Conservation (phyloP, 2,113 vertebrate genomes). For the Taurulus bubalis region DNA sequence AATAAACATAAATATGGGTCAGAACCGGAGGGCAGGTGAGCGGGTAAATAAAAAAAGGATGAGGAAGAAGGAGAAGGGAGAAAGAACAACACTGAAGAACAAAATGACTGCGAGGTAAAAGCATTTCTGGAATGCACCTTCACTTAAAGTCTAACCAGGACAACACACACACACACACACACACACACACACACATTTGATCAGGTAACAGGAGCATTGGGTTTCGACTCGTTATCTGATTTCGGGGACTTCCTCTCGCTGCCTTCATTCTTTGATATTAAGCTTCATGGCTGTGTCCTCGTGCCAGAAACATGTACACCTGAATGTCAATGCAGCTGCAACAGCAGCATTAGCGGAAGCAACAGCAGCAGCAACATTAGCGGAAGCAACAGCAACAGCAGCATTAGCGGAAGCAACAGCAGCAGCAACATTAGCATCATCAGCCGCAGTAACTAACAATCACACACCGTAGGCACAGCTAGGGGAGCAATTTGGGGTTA, state of each 20-base stretch:
- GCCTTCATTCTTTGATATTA: conserved; percentile 60
- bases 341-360: too few relatives aligned
- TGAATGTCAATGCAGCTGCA: not conserved
- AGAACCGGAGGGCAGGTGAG: conserved; percentile 21
- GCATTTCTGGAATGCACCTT: conserved; percentile 72
- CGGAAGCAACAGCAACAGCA: too few relatives aligned
- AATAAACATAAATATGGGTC: conserved; percentile 6
- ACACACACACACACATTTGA: conserved; percentile 51
- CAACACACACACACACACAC: conserved; percentile 8
- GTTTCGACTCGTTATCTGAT: conserved; percentile 70
- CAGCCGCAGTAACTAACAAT: too few relatives aligned
- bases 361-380: too few relatives aligned
- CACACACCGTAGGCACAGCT: too few relatives aligned
- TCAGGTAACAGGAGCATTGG: conserved; percentile 60
- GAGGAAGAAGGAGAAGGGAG: not conserved
- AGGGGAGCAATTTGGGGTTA: too few relatives aligned
- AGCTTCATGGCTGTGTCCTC: conserved; percentile 41
- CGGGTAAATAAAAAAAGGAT: conserved; percentile 17
- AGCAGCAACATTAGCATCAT: too few relatives aligned
- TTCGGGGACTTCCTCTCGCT: conserved; percentile 51
- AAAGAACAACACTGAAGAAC: conserved; percentile 37
- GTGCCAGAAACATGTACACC: conserved; percentile 42
- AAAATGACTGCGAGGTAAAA: conserved; percentile 62
- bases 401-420: too few relatives aligned
- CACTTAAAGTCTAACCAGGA: conserved; percentile 59